These are phyloP conservation scores for Tychaedon coryphoeus DNA, from an alignment of 2,113 vertebrate genomes.

Conservation along the genomic window DNA sequence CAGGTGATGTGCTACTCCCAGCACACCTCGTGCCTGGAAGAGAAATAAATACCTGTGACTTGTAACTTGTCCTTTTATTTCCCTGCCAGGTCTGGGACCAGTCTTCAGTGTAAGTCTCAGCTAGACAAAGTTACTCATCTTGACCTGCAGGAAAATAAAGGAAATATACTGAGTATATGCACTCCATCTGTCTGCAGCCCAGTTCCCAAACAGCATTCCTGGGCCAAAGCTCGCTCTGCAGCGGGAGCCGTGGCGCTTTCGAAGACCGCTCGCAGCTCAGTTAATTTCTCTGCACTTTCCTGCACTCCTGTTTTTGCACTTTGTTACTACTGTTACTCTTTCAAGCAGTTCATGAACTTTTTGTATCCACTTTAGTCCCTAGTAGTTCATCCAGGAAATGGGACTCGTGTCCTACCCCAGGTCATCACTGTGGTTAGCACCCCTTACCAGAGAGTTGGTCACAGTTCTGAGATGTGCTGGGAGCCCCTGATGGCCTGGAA, in stretches of 20 bases:
- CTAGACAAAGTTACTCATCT: conserved; percentile 59
- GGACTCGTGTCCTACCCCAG: conserved; percentile 51
- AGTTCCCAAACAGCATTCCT: not conserved
- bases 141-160: conserved; percentile 72
- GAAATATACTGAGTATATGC: conserved; percentile 59
- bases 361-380: conserved; percentile 72
- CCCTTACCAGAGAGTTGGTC: not conserved
- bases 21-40: not conserved
- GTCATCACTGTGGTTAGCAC: conserved; percentile 40
- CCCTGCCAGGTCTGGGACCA: conserved; percentile 84
- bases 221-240: conserved; percentile 26
- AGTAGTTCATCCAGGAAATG: conserved; percentile 45
- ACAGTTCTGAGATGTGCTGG: conserved; percentile 34
- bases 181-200: conserved; percentile 32
- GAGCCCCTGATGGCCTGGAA: conserved; percentile 65
- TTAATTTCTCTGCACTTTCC: conserved; percentile 66
- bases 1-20: not conserved
- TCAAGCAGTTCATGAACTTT: conserved; percentile 72
- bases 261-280: conserved; percentile 42
- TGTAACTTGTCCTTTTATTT: not conserved
- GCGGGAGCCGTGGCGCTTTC: not conserved
- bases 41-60: not conserved
- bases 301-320: conserved; percentile 73
- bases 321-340: conserved; percentile 73
- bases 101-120: conserved; percentile 90